A percentile compares a stretch with the other conserved stretches of the same genome.
These are phyloP conservation scores for Oncopeltus fasciatus DNA, from an alignment of 1,140 invertebrate species.

Conservation along the genomic window DNA sequence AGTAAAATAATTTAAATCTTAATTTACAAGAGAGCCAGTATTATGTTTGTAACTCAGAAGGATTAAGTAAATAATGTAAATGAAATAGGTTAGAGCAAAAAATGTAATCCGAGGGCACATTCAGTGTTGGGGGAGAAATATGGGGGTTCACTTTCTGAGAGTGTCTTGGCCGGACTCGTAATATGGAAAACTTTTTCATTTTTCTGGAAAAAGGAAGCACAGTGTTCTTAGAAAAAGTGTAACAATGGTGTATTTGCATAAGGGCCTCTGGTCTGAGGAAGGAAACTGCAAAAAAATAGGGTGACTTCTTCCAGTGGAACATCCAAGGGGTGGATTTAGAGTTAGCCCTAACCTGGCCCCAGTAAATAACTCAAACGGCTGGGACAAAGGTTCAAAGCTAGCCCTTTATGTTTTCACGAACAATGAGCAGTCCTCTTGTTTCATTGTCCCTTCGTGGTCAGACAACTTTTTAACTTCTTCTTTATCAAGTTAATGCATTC, in stretches of 20 bases:
- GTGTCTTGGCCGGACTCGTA: background rate
- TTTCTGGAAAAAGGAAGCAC: background rate
- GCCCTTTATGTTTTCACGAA: background rate
- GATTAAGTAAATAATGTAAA: too few relatives aligned
- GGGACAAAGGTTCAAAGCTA: background rate
- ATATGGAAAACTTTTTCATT: constrained; percentile 4
- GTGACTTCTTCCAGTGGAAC: background rate
- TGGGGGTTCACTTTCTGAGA: background rate
- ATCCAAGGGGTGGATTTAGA: too few relatives aligned
- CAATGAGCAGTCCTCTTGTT: background rate
- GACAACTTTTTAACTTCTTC: too few relatives aligned
- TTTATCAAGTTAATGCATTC: too few relatives aligned
- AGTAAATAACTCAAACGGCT: constrained; percentile 3
- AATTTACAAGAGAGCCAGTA: too few relatives aligned
- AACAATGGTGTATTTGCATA: background rate
- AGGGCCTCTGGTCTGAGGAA: background rate
- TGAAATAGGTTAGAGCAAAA: too few relatives aligned
- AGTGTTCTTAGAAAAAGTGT: background rate
- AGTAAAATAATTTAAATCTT: too few relatives aligned
- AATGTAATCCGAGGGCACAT: too few relatives aligned
- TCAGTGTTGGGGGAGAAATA: background rate
- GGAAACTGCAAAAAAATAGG: background rate
- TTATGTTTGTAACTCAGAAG: too few relatives aligned
- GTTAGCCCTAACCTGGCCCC: background rate
- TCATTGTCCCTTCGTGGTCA: too few relatives aligned